These are phyloP conservation scores for Gallinago paraguaiae DNA, from an alignment of 2,113 vertebrate species.

Conservation along the genomic window DNA sequence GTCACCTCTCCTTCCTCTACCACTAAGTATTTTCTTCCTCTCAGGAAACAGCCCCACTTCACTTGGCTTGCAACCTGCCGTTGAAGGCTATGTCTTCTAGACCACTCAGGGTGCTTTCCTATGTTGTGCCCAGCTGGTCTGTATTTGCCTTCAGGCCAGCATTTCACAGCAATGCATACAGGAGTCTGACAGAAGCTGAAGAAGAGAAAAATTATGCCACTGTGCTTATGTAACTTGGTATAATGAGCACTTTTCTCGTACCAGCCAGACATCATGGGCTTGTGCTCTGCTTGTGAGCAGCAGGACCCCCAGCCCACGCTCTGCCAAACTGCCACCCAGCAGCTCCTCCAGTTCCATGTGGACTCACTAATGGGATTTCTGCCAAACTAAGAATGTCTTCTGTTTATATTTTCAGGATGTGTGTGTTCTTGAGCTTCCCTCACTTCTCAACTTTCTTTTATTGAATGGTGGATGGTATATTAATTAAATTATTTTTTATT, in stretches of 20 bases:
- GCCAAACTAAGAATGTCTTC: neutral
- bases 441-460: neutral
- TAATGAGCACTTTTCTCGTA: neutral
- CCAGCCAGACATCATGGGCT: neutral
- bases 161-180: neutral
- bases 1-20: neutral
- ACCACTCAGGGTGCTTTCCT: neutral
- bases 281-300: accelerated
- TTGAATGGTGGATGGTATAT: neutral
- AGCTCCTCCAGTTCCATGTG: neutral
- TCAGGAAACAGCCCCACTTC: neutral
- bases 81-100: neutral
- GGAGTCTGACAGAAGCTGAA: neutral
- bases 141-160: neutral
- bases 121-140: neutral
- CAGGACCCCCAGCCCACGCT: neutral
- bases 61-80: neutral
- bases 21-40: neutral
- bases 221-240: neutral
- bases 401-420: neutral
- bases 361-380: neutral
- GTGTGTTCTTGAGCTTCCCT: neutral
- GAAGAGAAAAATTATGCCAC: neutral
- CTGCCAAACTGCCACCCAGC: neutral
- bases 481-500: neutral